Base-by-base conservation (phyloP, 1,140 invertebrate genomes). In the Parasteatoda tepidariorum region DNA sequence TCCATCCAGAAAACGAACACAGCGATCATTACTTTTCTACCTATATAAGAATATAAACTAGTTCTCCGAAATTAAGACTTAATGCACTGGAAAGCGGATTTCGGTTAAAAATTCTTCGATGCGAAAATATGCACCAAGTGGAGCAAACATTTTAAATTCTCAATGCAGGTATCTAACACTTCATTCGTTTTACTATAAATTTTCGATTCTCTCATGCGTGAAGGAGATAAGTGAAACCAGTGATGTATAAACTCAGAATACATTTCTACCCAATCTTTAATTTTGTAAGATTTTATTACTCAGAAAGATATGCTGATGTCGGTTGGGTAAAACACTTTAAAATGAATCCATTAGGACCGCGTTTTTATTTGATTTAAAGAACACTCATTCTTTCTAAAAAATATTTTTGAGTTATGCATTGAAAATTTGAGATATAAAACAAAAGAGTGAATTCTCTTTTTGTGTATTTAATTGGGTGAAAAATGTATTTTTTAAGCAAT, bases 301-400 rank as follows among this genome's bases (percentile, higher is more conserved):
- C 31, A 71, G 68, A 71, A 71, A 71, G 68, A 71, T 71, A 71
- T 13, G 38, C 5, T 41, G 38, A 41, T n/a, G n/a, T n/a, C n/a
- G n/a, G n/a, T n/a, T n/a, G n/a, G n/a, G n/a, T n/a, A n/a, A n/a
- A n/a, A n/a, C n/a, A n/a, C n/a, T n/a, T n/a, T n/a, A n/a, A n/a
- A n/a, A n/a, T n/a, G n/a, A n/a, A n/a, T n/a, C n/a, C n/a, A n/a
- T n/a, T n/a, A n/a, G n/a, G n/a, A n/a, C n/a, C n/a, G n/a, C n/a
- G n/a, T n/a, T n/a, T n/a, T n/a, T n/a, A n/a, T n/a, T n/a, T n/a
- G n/a, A n/a, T n/a, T n/a, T n/a, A n/a, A n/a, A n/a, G n/a, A n/a
- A n/a, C n/a, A n/a, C n/a, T n/a, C n/a, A n/a, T n/a, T n/a, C n/a
- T n/a, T n/a, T n/a, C n/a, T n/a, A n/a, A n/a, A n/a, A n/a, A n/a